A percentile compares a stretch with the other conserved stretches of the same genome.
These are phyloP conservation scores for Vollenhovia emeryi DNA, from an alignment of 1,140 invertebrate species.

Conservation along the genomic window DNA sequence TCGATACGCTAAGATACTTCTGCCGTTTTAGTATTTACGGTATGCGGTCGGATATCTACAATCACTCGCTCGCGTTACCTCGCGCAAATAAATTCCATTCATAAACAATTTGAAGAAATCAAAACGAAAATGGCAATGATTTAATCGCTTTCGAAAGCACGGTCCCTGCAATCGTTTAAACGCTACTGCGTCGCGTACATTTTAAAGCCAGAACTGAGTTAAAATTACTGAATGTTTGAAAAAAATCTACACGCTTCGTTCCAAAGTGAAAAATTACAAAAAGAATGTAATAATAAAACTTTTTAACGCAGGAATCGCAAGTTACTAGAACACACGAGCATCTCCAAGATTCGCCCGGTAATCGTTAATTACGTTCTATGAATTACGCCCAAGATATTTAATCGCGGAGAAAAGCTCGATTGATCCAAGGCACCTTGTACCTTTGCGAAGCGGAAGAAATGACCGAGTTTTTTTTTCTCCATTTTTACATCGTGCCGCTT, in stretches of 20 bases:
- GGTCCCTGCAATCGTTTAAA: neutral
- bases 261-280: neutral
- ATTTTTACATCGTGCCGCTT: conserved; percentile 55
- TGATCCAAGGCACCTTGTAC: conserved; percentile 16
- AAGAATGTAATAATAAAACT: neutral
- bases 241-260: neutral
- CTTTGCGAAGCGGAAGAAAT: conserved; percentile 24
- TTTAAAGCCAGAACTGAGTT: neutral
- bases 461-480: conserved; percentile 32
- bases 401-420: conserved; percentile 23
- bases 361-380: neutral
- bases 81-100: neutral
- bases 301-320: neutral
- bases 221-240: neutral
- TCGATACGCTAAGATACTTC: conserved; percentile 33
- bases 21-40: conserved; percentile 27
- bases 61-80: neutral
- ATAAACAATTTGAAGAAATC: conserved; percentile 15
- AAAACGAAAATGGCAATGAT: neutral
- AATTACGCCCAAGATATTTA: conserved; percentile 24
- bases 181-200: neutral
- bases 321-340: neutral
- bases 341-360: neutral
- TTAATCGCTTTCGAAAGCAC: neutral
- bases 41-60: neutral